phyloP scores from a whole-genome alignment of 2,888 invertebrate species.

The Tiphia femorata region DNA sequence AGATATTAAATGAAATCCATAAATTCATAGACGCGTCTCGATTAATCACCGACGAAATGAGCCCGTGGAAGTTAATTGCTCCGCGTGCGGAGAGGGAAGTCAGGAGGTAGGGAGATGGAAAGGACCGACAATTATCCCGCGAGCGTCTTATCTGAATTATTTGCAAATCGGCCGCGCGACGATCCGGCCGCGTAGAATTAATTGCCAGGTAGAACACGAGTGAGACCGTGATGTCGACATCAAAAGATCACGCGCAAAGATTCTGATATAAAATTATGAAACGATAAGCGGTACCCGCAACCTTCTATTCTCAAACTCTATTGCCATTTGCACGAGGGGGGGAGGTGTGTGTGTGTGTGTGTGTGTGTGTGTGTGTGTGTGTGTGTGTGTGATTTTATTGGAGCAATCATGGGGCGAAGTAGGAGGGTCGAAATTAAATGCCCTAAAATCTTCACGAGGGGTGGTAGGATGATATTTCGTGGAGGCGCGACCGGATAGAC shows the following conservation, averaged over 20 bases:
- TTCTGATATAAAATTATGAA: no score
- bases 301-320: no score
- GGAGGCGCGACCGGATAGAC: conserved; percentile 35
- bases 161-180: conserved; percentile 25
- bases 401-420: no score
- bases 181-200: conserved; percentile 32
- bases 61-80: conserved; percentile 43
- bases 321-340: no score
- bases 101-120: no score
- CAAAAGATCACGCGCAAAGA: no score
- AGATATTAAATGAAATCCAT: conserved; percentile 57
- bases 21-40: conserved; percentile 51
- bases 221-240: conserved; percentile 20
- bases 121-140: conserved; percentile 19
- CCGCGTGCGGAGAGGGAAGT: no score
- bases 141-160: conserved; percentile 48
- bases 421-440: neutral
- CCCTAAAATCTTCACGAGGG: neutral
- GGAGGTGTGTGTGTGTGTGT: no score
- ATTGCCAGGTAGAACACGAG: conserved; percentile 36
- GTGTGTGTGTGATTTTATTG: no score
- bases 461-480: neutral
- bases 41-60: conserved; percentile 40
- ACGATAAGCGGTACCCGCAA: no score
- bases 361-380: no score